These are phyloP conservation scores for Tinea semifulvella DNA, from an alignment of 2,888 invertebrate species.

Conservation along the genomic window DNA sequence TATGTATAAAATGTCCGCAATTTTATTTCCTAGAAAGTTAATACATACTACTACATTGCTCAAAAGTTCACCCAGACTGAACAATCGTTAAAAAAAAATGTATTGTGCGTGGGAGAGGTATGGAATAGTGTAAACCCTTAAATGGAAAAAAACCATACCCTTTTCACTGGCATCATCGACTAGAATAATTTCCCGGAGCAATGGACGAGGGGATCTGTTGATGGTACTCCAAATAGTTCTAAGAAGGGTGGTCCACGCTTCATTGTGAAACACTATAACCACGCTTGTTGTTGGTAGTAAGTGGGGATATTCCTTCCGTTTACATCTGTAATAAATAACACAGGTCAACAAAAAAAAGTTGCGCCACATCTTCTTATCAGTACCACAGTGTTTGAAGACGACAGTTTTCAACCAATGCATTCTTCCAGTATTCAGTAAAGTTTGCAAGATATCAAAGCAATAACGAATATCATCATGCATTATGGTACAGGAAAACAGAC, in stretches of 20 bases:
- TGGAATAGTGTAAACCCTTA: not conserved
- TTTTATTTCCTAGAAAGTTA: too few relatives aligned
- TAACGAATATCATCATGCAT: too few relatives aligned
- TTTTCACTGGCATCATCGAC: constrained; percentile 98
- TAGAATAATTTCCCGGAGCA: constrained; percentile 93
- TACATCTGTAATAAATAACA: constrained; percentile 74
- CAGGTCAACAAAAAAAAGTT: too few relatives aligned
- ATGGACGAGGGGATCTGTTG: constrained; percentile 86
- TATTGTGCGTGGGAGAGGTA: not conserved
- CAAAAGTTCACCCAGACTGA: too few relatives aligned
- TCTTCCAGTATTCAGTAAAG: too few relatives aligned
- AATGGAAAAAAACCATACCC: constrained; percentile 69
- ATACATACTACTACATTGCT: too few relatives aligned
- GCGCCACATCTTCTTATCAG: too few relatives aligned
- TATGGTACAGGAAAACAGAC: too few relatives aligned
- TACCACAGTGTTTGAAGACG: too few relatives aligned
- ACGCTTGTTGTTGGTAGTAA: constrained; percentile 93
- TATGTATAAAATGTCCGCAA: too few relatives aligned
- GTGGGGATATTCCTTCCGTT: constrained; percentile 78
- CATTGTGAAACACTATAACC: constrained; percentile 99
- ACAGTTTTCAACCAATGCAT: too few relatives aligned
- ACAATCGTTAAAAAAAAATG: not conserved
- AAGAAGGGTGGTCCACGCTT: constrained; percentile 96
- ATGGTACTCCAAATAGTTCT: constrained; percentile 98
- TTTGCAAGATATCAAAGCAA: too few relatives aligned